A percentile compares a stretch with the other conserved stretches of the same genome.
These are phyloP conservation scores for Nyctereutes procyonoides DNA, from an alignment of 2,113 vertebrate species.

Conservation along the genomic window DNA sequence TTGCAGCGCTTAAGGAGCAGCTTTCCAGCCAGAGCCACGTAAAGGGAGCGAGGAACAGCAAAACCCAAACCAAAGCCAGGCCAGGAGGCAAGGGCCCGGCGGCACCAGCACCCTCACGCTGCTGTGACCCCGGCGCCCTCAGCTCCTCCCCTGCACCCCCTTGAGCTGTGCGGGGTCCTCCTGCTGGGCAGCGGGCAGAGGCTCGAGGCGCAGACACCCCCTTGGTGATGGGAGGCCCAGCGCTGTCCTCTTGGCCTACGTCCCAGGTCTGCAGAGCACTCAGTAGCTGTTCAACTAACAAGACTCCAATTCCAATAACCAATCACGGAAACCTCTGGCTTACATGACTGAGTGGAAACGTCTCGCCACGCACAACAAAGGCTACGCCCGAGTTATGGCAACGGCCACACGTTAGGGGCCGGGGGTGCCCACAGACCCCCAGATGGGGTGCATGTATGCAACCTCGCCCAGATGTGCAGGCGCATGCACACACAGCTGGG, in stretches of 20 bases:
- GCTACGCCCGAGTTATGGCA: neutral
- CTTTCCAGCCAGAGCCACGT: neutral
- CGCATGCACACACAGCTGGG: too few relatives aligned
- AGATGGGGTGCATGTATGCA: neutral
- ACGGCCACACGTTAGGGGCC: rapidly evolving
- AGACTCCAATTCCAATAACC: rapidly evolving
- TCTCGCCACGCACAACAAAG: neutral
- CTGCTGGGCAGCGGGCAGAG: neutral
- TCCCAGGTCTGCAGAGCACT: neutral
- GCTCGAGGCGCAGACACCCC: neutral
- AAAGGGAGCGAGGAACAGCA: neutral
- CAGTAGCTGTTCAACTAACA: neutral
- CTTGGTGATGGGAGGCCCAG: rapidly evolving
- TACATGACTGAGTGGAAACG: neutral
- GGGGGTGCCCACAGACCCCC: neutral
- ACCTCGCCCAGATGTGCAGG: neutral
- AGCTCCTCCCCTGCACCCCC: neutral
- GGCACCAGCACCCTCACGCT: rapidly evolving
- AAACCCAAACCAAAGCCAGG: neutral
- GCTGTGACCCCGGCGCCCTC: rapidly evolving
- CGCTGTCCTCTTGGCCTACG: neutral
- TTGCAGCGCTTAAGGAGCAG: neutral
- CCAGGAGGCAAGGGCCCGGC: neutral
- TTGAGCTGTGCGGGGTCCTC: neutral
- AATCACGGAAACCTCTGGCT: neutral